Evolutionary conservation across 2,797 vertebrate genomes (phyloP), one percentile per base, ranked within the genome.

Genomic region (Oryzias dopingdopingensis): DNA sequence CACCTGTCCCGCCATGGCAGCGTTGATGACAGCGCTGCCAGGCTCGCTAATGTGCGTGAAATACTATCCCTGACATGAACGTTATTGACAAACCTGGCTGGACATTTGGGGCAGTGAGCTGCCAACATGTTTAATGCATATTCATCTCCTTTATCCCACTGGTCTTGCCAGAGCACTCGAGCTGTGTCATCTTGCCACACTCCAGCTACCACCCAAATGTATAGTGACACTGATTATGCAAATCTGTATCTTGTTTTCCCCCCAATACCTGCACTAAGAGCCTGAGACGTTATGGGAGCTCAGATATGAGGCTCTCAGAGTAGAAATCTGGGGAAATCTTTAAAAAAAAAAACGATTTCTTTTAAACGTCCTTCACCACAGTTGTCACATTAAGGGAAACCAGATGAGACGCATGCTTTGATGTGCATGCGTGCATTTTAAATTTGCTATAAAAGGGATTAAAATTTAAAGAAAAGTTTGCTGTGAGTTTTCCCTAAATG

Each of bases 181-280:
- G 83, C 85, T 76, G 82, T 90, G 87, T 92, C 90, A 90, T 90
- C 88, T 89, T 84, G 82, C 90, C 89, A 90, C 91, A 90, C 86
- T 87, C 86, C 87, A 86, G 77, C 87, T 82, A 74, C 85, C 82
- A 85, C 77, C 81, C 82, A 92, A 93, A 93, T 92, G 84, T 90
- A 87, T 91, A 91, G 90, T 93, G 92, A 93, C 92, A 93, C 84
- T 92, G 90, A 93, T 93, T 93, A 93, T 93, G 92, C 91, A 93
- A 93, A 93, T 91, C 92, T 92, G 83, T 75, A 85, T 90, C 87
- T 89, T 90, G 84, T 88, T 85, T 85, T 77, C 74, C 80, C 32
- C 56, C 81, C 86, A 79, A 83, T 90, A 92, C 92, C 92, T 92
- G 90, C 88, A 86, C 86, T 82, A 88, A 84, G 71, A 89, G 81